Evolutionary conservation across 2,797 vertebrate genomes (phyloP), one percentile per base, ranked within the genome.

Genomic region (Takifugu rubripes): DNA sequence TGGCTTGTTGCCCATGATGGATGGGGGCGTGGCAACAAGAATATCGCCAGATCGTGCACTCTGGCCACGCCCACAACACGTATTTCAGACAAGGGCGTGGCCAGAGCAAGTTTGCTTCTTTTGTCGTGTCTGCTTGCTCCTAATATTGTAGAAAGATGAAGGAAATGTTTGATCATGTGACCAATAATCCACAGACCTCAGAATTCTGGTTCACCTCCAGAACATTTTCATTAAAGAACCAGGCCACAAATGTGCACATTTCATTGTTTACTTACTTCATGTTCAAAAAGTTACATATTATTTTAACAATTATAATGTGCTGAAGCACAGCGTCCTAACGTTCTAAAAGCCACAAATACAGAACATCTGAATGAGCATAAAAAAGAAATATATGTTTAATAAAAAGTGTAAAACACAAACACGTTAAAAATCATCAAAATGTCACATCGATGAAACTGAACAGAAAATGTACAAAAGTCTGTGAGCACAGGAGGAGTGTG

Each of bases 331-430:
- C 92, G 72, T 82, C 90, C 95, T 98, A 96, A 88, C 95, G 79
- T 91, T 72, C 96, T 98, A 99, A 94, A 95, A 97, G 95, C 94
- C 88, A 96, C 94, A 93, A 92, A 92, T 93, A 96, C 96, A 87
- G 90, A 92, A 94, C 93, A 91, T 90, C 93, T 95, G 92, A 93
- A 96, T 96, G 93, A 94, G 93, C 93, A 93, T 95, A 95, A 94
- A 96, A 97, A 94, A 94, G 93, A 94, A 94, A 94, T 93, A 92
- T 79, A 94, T 93, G 93, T 93, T 92, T 93, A 94, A 97, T 92
- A 94, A 95, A 95, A 96, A 93, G 93, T 95, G 89, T 97, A 96
- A 96, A 99, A 95, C 94, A 94, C 91, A 93, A 94, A 97, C 94
- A 97, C 95, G 81, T 93, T 95, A 96, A 94, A 98, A 98, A 94